Evolutionary conservation across 2,113 vertebrate genomes (phyloP).

Genomic region (Colius striatus): DNA sequence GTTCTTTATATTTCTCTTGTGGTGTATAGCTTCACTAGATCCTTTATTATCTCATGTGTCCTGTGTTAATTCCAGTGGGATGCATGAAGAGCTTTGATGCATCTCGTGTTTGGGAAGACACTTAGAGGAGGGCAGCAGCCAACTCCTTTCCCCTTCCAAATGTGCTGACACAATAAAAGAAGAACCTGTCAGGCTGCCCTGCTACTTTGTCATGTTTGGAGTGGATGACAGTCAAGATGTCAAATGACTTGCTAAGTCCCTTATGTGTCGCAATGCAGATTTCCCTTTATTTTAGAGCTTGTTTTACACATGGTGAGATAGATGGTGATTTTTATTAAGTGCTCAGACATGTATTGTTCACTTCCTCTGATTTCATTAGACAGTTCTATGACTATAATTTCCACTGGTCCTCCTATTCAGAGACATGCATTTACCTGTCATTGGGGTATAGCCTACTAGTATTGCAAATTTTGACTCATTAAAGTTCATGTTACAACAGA

Average conservation of each 20-base stretch:
- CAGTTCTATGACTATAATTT: not conserved
- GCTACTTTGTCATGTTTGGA: not conserved
- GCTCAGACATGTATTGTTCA: not conserved
- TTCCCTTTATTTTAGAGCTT: not conserved
- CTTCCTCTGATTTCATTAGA: not conserved
- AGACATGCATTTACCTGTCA: not conserved
- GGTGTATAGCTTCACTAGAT: not conserved
- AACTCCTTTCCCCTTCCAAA: not conserved
- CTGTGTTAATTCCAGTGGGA: not conserved
- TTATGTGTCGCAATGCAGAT: not conserved
- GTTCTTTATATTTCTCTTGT: not conserved
- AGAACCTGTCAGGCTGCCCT: not conserved
- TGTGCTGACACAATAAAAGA: not conserved
- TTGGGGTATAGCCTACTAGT: not conserved
- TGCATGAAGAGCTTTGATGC: not conserved
- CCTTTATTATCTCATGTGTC: not conserved
- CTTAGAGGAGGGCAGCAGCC: not conserved
- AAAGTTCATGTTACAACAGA: slow-evolving; percentile 27
- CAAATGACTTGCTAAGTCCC: not conserved
- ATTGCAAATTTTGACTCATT: slow-evolving; percentile 15
- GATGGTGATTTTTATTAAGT: slow-evolving; percentile 5
- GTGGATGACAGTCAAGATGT: rapidly evolving
- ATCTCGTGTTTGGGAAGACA: not conserved
- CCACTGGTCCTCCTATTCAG: not conserved
- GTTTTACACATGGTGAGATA: not conserved